Conservation (phyloP, 53 echinoderm and acorn worm genomes). For the Temnopleurus reevesii region DNA sequence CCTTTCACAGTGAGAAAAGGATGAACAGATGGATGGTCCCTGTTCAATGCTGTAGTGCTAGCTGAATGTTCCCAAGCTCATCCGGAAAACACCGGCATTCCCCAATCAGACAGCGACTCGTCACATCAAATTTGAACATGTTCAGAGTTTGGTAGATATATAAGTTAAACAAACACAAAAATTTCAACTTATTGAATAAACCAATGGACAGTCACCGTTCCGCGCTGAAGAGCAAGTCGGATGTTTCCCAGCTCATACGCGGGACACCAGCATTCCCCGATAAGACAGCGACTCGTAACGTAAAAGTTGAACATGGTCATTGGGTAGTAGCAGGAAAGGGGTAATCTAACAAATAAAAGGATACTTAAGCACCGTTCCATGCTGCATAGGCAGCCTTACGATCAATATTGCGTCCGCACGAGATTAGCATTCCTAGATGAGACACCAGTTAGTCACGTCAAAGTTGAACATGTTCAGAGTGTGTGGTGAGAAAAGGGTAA, state of each 20-base stretch:
- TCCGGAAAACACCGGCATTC: constrained; percentile 93
- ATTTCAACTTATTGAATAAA: too few relatives aligned
- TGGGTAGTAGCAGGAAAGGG: too few relatives aligned
- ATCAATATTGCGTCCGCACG: constrained; percentile 72
- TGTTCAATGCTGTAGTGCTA: constrained; percentile 82
- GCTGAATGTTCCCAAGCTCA: constrained; percentile 75
- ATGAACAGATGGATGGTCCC: constrained; percentile 48
- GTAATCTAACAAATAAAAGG: too few relatives aligned
- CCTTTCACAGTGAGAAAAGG: too few relatives aligned
- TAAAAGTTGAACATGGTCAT: too few relatives aligned
- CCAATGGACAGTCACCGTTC: too few relatives aligned
- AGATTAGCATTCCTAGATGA: constrained; percentile 97
- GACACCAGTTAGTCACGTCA: constrained; percentile 89
- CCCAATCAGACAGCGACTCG: constrained; percentile 87
- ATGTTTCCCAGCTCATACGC: background rate
- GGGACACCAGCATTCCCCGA: background rate
- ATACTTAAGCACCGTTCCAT: constrained; percentile 74
- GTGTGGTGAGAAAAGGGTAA: too few relatives aligned
- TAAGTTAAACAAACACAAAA: too few relatives aligned
- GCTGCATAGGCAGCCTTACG: constrained; percentile 78
- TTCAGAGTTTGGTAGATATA: constrained; percentile 96
- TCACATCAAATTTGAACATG: constrained; percentile 96
- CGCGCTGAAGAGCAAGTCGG: background rate
- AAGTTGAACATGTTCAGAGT: constrained; percentile 96
- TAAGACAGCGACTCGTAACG: background rate